These are phyloP conservation scores for Poeciliopsis infans DNA, from an alignment of 2,797 vertebrate genomes.

Conservation along the genomic window DNA sequence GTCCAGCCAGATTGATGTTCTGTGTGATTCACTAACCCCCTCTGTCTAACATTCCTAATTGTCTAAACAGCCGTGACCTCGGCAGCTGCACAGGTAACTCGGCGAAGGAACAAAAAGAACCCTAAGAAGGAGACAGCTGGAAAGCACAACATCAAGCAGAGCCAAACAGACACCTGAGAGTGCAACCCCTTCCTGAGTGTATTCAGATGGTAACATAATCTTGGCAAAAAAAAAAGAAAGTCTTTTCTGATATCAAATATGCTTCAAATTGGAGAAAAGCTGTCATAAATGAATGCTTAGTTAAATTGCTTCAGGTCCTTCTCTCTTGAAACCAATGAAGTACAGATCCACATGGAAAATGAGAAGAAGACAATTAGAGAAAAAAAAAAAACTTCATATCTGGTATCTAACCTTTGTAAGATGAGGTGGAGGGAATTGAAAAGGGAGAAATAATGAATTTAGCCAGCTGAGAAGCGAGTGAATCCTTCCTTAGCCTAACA, in stretches of 20 bases:
- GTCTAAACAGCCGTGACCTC: constrained; percentile 74
- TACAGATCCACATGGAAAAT: constrained; percentile 56
- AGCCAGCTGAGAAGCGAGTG: constrained; percentile 75
- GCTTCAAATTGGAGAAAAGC: constrained; percentile 8
- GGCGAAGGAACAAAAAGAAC: constrained; percentile 49
- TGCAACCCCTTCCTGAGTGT: not conserved
- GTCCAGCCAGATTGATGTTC: constrained; percentile 76
- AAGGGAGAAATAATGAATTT: constrained; percentile 84
- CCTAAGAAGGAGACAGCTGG: constrained; percentile 35
- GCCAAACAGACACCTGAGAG: constrained; percentile 1
- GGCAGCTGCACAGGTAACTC: constrained; percentile 78
- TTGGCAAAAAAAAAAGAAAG: not conserved
- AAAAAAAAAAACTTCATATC: constrained; percentile 63
- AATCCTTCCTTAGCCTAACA: constrained; percentile 83
- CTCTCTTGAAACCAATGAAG: constrained; percentile 29
- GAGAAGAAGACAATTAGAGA: constrained; percentile 71
- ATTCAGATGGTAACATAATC: not conserved
- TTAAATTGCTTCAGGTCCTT: constrained; percentile 32
- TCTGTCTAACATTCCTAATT: constrained; percentile 67
- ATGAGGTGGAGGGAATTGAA: constrained; percentile 78
- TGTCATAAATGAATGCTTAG: constrained; percentile 26
- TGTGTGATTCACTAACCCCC: constrained; percentile 67
- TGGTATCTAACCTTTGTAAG: constrained; percentile 76
- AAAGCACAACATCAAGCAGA: constrained; percentile 7
- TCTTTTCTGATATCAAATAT: constrained; percentile 1